Conservation (phyloP, 2,113 vertebrate species). For the Podiceps cristatus region DNA sequence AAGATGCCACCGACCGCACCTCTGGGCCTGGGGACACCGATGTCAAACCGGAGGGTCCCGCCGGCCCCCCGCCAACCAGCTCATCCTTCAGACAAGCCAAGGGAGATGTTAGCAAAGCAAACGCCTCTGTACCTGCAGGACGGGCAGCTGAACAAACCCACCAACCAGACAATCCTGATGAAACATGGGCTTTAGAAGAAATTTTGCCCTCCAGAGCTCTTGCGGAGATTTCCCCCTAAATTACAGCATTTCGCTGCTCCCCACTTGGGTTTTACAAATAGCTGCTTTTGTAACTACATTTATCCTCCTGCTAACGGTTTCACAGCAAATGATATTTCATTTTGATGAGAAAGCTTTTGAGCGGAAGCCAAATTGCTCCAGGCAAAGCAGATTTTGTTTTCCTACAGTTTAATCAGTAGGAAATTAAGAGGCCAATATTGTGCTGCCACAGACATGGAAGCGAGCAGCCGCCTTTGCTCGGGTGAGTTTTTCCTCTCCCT, state of each 20-base stretch:
- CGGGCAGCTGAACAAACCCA: neutral
- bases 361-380: constrained; percentile 62
- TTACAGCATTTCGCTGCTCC: neutral
- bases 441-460: constrained; percentile 52
- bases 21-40: neutral
- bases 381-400: constrained; percentile 77
- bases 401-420: constrained; percentile 70
- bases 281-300: constrained; percentile 22
- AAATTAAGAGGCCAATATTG: constrained; percentile 65
- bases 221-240: neutral
- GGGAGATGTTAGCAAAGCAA: neutral
- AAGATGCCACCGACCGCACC: neutral
- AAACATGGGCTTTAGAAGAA: neutral
- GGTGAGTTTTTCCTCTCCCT: constrained; percentile 11
- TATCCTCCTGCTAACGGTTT: constrained; percentile 55
- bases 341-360: constrained; percentile 72
- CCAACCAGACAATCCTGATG: neutral
- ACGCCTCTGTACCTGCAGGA: neutral
- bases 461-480: constrained; percentile 26
- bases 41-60: neutral
- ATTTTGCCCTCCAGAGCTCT: neutral
- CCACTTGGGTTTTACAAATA: constrained; percentile 29
- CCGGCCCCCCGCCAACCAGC: neutral
- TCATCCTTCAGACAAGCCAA: neutral
- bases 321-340: constrained; percentile 65